Conservation (phyloP, 2,888 invertebrate species). For the Hydroisotoma schaefferi region DNA sequence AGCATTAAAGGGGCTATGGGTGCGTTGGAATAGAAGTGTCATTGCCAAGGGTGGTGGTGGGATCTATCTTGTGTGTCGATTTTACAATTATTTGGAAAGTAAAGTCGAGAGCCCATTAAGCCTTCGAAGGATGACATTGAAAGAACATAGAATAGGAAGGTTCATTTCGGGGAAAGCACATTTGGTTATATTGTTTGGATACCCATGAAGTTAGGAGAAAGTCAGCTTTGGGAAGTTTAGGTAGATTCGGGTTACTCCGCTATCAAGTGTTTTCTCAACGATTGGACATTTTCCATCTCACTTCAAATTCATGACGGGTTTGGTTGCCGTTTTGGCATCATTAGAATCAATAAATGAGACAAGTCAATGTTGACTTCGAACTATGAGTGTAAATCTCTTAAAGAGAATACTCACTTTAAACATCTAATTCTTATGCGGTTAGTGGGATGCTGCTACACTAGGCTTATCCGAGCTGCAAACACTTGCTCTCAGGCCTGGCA, state of each 20-base stretch:
- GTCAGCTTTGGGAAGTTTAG: background rate
- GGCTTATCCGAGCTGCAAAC: too few relatives aligned
- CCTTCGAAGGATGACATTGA: background rate
- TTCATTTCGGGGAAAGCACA: conserved; percentile 2
- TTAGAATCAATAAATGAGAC: conserved; percentile 46
- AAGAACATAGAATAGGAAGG: too few relatives aligned
- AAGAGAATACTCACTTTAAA: background rate
- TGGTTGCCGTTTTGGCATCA: conserved; percentile 21
- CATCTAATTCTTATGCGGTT: conserved; percentile 15
- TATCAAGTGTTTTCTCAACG: background rate
- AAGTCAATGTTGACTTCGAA: conserved; percentile 25
- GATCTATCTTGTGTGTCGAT: conserved; percentile 19
- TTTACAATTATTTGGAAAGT: conserved; percentile 38
- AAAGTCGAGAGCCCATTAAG: conserved; percentile 25
- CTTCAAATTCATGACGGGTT: conserved; percentile 5
- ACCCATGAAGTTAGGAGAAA: background rate
- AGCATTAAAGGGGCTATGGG: background rate
- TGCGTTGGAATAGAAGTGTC: too few relatives aligned
- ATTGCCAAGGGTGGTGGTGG: too few relatives aligned
- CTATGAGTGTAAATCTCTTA: conserved; percentile 29
- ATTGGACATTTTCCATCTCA: conserved; percentile 12
- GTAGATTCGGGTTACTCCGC: background rate
- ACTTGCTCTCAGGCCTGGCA: too few relatives aligned
- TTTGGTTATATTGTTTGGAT: conserved; percentile 1
- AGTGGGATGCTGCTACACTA: too few relatives aligned